phyloP scores from a whole-genome alignment of 1,140 invertebrate genomes.

The Gerris buenoi region DNA sequence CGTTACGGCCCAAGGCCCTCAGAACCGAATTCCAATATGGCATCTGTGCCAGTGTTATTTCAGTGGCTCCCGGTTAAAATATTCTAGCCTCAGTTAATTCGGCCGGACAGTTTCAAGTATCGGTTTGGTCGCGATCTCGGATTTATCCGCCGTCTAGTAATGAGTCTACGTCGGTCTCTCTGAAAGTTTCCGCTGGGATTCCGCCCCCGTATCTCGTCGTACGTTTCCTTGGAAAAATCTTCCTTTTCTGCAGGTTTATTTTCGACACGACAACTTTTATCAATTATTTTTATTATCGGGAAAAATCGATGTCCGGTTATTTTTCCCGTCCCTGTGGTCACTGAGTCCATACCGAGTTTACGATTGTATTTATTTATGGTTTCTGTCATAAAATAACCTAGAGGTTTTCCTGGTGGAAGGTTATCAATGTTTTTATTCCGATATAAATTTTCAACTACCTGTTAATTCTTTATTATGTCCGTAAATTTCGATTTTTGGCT shows the following conservation, averaged over 20 bases:
- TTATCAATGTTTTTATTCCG: neutral
- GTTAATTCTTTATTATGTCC: no score
- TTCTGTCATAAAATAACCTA: neutral
- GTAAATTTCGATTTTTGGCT: no score
- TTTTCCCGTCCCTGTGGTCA: neutral
- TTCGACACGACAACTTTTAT: neutral
- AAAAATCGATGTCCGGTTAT: neutral
- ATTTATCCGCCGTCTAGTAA: neutral
- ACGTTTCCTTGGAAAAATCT: neutral
- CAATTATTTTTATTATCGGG: neutral
- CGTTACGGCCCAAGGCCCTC: neutral
- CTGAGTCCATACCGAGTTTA: neutral
- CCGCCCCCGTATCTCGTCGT: neutral
- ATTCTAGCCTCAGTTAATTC: neutral
- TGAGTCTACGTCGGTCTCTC: neutral
- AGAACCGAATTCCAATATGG: slow-evolving; percentile 4
- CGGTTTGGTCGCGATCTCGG: neutral
- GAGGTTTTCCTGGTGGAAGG: neutral
- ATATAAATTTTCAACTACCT: neutral
- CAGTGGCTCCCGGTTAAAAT: neutral
- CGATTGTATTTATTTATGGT: neutral
- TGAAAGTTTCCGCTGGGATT: neutral
- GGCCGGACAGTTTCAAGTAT: neutral
- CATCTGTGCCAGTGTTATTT: slow-evolving; percentile 5
- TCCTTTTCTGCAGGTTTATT: neutral